Base-by-base conservation (phyloP, 2,888 invertebrate genomes). In the Molorchus minor region DNA sequence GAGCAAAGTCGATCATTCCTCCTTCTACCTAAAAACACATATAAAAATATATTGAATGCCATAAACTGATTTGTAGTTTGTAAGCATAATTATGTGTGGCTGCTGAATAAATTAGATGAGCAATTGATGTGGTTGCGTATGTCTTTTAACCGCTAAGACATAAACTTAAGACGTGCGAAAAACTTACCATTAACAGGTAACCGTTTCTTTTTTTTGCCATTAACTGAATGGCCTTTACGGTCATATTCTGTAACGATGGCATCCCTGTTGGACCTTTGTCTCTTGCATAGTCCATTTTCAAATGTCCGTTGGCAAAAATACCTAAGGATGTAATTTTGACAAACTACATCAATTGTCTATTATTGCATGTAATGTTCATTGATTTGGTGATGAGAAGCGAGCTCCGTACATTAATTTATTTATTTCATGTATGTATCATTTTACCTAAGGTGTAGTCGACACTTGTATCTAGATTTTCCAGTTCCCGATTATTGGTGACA, bases 1-100 rank as follows among this genome's bases (percentile, higher is more conserved):
- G 94, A 0, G 91, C 93, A 77, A 88, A 88, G 79, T 95, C 94
- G 61, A 95, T 92, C 71, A 92, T 85, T 0, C 94, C 94, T 7
- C 93, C 93, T 83, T 94, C 94, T 19, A 94, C 88, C 89, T 90
- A 64, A 35, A 74, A 68, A 36, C 64, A 57, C 8, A 25, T 35
- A n/a, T n/a, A n/a, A n/a, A n/a, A n/a, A n/a, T n/a, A n/a, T n/a
- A n/a, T n/a, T n/a, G n/a, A n/a, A n/a, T n/a, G n/a, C n/a, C n/a
- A n/a, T n/a, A n/a, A n/a, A n/a, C n/a, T n/a, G n/a, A n/a, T n/a
- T n/a, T n/a, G n/a, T n/a, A n/a, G n/a, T n/a, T n/a, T n/a, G n/a
- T n/a, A n/a, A n/a, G n/a, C n/a, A n/a, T n/a, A n/a, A n/a, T n/a
- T n/a, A n/a, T n/a, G n/a, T n/a, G n/a, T n/a, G n/a, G n/a, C n/a